Evolutionary conservation across 1,140 invertebrate species (phyloP).

Genomic region (Choristoneura fumiferana): DNA sequence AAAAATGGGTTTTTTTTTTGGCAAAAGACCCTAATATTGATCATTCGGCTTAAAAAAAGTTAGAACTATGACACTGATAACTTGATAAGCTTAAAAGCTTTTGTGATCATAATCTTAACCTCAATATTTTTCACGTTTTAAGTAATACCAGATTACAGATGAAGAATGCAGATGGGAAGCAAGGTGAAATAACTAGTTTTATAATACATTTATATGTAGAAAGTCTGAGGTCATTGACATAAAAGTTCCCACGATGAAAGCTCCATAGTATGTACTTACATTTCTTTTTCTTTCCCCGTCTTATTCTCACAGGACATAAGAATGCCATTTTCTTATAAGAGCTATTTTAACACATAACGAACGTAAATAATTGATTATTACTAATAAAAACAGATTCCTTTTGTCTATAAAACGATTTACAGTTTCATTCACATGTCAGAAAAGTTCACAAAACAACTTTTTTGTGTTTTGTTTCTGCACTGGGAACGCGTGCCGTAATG

Average conservation of each 20-base stretch:
- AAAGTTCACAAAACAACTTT: constrained; percentile 49
- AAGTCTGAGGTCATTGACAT: constrained; percentile 74
- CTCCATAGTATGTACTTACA: constrained; percentile 80
- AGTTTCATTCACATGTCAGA: constrained; percentile 40
- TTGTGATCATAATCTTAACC: too few species aligned
- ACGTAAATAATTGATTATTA: constrained; percentile 10
- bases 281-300: constrained; percentile 96
- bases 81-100: too few species aligned
- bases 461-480: constrained; percentile 31
- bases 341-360: constrained; percentile 33
- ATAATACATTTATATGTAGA: constrained; percentile 55
- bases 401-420: constrained; percentile 32
- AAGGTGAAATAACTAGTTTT: constrained; percentile 53
- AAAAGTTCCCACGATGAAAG: constrained; percentile 56
- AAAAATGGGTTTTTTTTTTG: too few species aligned
- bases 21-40: too few species aligned
- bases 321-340: constrained; percentile 88
- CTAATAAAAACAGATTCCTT: background rate
- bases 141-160: background rate
- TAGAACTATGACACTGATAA: too few species aligned
- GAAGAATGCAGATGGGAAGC: constrained; percentile 29
- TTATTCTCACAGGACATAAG: constrained; percentile 94
- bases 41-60: background rate
- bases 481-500: background rate
- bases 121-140: too few species aligned